A percentile compares a stretch with the other conserved stretches of the same genome.
These are phyloP conservation scores for Notoglanidium macrostoma DNA, from an alignment of 2,797 vertebrate species.

Conservation along the genomic window DNA sequence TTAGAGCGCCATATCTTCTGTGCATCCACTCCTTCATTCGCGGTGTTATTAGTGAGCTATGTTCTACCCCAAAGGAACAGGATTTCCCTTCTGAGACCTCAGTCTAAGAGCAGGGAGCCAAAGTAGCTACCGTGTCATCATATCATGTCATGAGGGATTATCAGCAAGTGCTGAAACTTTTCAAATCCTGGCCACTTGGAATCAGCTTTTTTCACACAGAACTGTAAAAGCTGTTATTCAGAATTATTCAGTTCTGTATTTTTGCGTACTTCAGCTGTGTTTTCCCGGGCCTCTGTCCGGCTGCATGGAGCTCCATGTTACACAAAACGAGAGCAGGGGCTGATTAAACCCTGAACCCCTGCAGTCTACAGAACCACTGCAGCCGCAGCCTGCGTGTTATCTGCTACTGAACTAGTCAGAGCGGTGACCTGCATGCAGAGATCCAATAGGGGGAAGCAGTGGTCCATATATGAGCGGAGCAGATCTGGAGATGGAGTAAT, in stretches of 20 bases:
- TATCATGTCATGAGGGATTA: constrained; percentile 9
- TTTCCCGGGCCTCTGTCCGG: constrained; percentile 8
- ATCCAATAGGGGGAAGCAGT: constrained; percentile 76
- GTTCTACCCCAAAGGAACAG: constrained; percentile 37
- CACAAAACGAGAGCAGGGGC: constrained; percentile 44
- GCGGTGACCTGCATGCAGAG: neutral
- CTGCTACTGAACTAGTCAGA: constrained; percentile 4
- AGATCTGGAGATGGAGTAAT: neutral
- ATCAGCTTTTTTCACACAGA: constrained; percentile 7
- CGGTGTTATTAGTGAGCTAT: constrained; percentile 36
- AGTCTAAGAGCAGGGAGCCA: neutral
- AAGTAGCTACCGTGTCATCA: constrained; percentile 21
- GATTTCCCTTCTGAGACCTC: constrained; percentile 33
- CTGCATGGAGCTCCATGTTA: constrained; percentile 43
- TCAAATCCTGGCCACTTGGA: constrained; percentile 10
- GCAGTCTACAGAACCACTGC: constrained; percentile 11
- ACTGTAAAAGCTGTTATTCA: neutral
- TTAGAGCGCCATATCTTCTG: constrained; percentile 62
- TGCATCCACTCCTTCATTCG: constrained; percentile 20
- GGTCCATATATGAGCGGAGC: constrained; percentile 62
- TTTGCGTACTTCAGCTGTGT: constrained; percentile 40
- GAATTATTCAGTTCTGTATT: neutral
- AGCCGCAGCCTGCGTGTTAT: constrained; percentile 4
- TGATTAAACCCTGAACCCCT: constrained; percentile 41
- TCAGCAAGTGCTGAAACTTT: constrained; percentile 37